phyloP scores from a whole-genome alignment of 2,888 invertebrate species.

The Steinernema scapterisci region DNA sequence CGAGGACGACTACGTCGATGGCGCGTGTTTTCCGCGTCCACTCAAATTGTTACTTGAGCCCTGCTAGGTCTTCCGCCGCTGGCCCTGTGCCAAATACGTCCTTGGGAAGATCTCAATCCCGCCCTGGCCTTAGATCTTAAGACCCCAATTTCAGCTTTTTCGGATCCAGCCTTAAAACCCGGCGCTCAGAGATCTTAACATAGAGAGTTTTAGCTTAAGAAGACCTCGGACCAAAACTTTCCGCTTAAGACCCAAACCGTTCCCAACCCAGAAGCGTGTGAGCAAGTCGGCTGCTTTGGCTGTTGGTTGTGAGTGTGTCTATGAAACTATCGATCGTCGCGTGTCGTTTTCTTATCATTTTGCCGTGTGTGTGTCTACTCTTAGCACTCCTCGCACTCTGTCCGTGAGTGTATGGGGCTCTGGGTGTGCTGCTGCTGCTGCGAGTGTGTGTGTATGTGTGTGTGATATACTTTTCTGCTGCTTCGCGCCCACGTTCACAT shows the following conservation, averaged over 20 bases:
- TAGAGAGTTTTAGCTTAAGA: too few species aligned
- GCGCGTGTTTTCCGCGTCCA: not conserved
- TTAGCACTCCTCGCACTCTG: constrained; percentile 13
- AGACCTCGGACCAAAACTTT: too few species aligned
- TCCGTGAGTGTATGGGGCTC: not conserved
- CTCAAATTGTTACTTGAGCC: constrained; percentile 6
- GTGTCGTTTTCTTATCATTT: constrained; percentile 28
- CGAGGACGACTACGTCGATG: not conserved
- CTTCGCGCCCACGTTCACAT: constrained; percentile 2
- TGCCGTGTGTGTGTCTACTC: constrained; percentile 33
- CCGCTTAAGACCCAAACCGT: not conserved
- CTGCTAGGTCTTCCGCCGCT: too few species aligned
- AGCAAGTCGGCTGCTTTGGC: not conserved
- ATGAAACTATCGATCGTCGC: constrained; percentile 26
- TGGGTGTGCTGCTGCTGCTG: not conserved
- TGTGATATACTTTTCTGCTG: constrained; percentile 9
- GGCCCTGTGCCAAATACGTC: too few species aligned
- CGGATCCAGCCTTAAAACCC: too few species aligned
- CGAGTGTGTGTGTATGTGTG: not conserved
- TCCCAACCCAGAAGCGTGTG: not conserved
- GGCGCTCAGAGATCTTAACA: too few species aligned
- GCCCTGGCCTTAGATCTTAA: too few species aligned
- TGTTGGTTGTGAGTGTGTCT: not conserved
- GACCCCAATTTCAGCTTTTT: too few species aligned
- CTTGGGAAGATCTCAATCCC: too few species aligned